Evolutionary conservation across 2,113 vertebrate species (phyloP), one percentile per base, ranked within the genome.

Genomic region (Aegithalos caudatus): DNA sequence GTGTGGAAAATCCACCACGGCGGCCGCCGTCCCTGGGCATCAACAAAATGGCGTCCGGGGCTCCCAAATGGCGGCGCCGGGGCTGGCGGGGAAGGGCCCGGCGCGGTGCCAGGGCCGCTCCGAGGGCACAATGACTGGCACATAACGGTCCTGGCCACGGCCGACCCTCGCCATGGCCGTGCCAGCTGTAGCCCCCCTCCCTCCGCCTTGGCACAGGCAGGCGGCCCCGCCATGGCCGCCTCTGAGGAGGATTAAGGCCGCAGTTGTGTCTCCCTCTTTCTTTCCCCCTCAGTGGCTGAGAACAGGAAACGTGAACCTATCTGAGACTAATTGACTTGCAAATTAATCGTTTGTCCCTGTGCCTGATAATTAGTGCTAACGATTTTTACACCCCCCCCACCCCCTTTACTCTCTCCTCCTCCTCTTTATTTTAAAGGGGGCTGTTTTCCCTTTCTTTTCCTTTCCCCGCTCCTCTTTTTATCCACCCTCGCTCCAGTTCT

Each of bases 261-360:
- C 88, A 61, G 91, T 97, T 97, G 96, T 95, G 89, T 95, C 88
- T 92, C 90, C 94, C 94, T 95, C 91, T 97, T 94, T 97, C 93
- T 96, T 97, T 97, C 94, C 96, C 97, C 97, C 96, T 97, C 97
- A 96, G 97, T 97, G 97, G 94, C 97, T 98, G 96, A 97, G 96
- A 97, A 98, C 97, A 98, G 97, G 96, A 97, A 98, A 95, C 94
- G 18, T 92, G 95, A 97, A 96, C 97, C 96, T 96, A 97, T 94
- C 96, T 87, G 95, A 96, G 96, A 94, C 97, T 98, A 97, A 98
- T 98, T 98, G 97, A 98, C 97, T 97, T 98, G 97, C 97, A 98
- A 98, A 98, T 98, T 96, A 97, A 97, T 97, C 96, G 95, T 95
- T 97, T 95, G 97, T 97, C 97, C 96, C 97, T 86, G 92, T 11